Evolutionary conservation across 2,888 invertebrate genomes (phyloP).

Genomic region (Drosophila mercatorum): DNA sequence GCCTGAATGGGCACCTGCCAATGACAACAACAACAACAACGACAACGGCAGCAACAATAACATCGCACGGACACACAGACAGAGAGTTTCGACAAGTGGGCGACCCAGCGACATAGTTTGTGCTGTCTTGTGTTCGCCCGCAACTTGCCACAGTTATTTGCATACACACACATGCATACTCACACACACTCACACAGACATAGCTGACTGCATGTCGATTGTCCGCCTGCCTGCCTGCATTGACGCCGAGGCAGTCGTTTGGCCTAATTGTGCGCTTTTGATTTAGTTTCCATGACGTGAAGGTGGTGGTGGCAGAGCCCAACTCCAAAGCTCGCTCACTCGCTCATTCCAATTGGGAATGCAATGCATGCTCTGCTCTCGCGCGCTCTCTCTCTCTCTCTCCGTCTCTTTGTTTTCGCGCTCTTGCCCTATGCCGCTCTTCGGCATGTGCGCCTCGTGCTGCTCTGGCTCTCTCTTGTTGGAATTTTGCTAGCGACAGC

Average conservation of each 20-base stretch:
- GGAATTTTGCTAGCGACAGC: conserved; percentile 63
- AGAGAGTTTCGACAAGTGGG: conserved; percentile 46
- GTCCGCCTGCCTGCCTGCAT: conserved; percentile 28
- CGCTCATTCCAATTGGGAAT: conserved; percentile 34
- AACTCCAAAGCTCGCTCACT: neutral
- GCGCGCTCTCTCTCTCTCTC: neutral
- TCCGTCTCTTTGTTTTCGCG: conserved; percentile 2
- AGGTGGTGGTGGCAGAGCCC: conserved; percentile 25
- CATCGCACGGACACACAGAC: neutral
- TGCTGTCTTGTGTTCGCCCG: conserved; percentile 55
- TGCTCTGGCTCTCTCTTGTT: conserved; percentile 11
- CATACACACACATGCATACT: conserved; percentile 43
- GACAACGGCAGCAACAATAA: conserved; percentile 14
- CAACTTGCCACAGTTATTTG: conserved; percentile 69
- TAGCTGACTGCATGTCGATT: conserved; percentile 43
- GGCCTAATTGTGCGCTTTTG: conserved; percentile 80
- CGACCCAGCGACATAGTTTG: conserved; percentile 75
- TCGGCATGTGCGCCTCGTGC: neutral
- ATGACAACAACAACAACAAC: conserved; percentile 19
- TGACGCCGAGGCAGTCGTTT: conserved; percentile 48
- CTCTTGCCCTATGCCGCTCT: neutral
- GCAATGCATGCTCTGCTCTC: conserved; percentile 28
- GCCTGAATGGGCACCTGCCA: conserved; percentile 27
- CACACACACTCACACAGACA: conserved; percentile 24
- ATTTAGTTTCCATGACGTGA: conserved; percentile 69